Conservation (phyloP, 2,113 vertebrate species). For the Calyptommatus sinebrachiatus region DNA sequence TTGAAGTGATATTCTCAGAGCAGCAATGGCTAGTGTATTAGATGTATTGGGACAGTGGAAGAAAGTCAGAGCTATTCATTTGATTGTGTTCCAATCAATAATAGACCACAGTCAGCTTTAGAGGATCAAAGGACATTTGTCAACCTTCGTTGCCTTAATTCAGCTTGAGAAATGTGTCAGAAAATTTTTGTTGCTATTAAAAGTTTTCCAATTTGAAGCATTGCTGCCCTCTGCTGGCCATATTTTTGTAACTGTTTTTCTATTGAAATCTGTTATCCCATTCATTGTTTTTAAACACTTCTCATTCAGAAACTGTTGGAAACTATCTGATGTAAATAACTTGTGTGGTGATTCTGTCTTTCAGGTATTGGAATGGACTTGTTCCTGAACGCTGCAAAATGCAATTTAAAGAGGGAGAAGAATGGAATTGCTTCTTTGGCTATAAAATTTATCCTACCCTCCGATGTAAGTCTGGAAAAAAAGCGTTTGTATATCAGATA, state of each 20-base stretch:
- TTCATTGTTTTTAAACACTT: background rate
- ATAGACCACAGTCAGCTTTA: background rate
- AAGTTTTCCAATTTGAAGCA: background rate
- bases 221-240: constrained; percentile 19
- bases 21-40: no score
- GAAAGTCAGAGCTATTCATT: no score
- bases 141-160: no score
- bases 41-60: no score
- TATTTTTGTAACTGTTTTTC: background rate
- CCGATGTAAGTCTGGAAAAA: constrained; percentile 79
- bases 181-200: background rate
- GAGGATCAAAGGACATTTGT: no score
- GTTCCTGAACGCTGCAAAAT: constrained; percentile 88
- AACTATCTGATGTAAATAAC: background rate
- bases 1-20: background rate
- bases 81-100: no score
- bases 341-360: background rate
- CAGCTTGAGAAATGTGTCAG: background rate
- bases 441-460: constrained; percentile 95
- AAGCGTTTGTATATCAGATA: background rate
- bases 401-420: constrained; percentile 87
- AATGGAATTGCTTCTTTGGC: constrained; percentile 99
- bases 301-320: background rate
- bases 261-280: background rate
- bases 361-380: constrained; percentile 91